These are phyloP conservation scores for Chironex yamaguchii DNA, from an alignment of 30 jellyfish, hydroid and myxozoan species.

Conservation along the genomic window DNA sequence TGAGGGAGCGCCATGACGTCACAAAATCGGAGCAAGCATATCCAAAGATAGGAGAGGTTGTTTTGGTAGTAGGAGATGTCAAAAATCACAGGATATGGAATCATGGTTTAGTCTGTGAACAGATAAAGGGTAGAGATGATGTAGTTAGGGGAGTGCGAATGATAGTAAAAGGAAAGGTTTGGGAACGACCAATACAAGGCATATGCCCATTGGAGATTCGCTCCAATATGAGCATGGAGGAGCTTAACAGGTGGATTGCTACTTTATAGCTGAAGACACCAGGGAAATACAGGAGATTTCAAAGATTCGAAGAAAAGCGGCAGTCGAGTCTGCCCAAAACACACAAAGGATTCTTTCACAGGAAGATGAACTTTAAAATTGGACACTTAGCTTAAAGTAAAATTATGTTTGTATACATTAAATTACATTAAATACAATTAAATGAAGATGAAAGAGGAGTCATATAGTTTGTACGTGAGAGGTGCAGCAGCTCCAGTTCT, in stretches of 20 bases:
- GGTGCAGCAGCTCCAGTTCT: too few relatives aligned
- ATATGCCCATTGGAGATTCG: slow-evolving; percentile 48
- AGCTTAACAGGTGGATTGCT: slow-evolving; percentile 35
- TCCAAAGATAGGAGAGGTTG: slow-evolving; percentile 61
- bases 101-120: slow-evolving; percentile 62
- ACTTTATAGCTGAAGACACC: too few relatives aligned
- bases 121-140: slow-evolving; percentile 43
- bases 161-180: slow-evolving; percentile 30
- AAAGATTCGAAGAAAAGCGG: too few relatives aligned
- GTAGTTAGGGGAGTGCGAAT: slow-evolving; percentile 40
- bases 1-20: slow-evolving; percentile 64
- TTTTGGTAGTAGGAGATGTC: slow-evolving; percentile 41
- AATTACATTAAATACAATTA: too few relatives aligned
- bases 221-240: slow-evolving; percentile 31
- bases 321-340: too few relatives aligned
- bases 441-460: too few relatives aligned
- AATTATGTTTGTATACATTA: too few relatives aligned
- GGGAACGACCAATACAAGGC: slow-evolving; percentile 63
- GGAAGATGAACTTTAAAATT: too few relatives aligned
- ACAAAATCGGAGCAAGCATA: slow-evolving; percentile 31
- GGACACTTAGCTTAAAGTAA: too few relatives aligned
- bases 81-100: slow-evolving; percentile 43
- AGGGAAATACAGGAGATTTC: too few relatives aligned
- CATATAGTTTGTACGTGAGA: too few relatives aligned
- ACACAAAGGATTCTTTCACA: too few relatives aligned